These are phyloP conservation scores for Mormyrops boulengeri DNA, from an alignment of 2,797 vertebrate genomes.

Conservation along the genomic window DNA sequence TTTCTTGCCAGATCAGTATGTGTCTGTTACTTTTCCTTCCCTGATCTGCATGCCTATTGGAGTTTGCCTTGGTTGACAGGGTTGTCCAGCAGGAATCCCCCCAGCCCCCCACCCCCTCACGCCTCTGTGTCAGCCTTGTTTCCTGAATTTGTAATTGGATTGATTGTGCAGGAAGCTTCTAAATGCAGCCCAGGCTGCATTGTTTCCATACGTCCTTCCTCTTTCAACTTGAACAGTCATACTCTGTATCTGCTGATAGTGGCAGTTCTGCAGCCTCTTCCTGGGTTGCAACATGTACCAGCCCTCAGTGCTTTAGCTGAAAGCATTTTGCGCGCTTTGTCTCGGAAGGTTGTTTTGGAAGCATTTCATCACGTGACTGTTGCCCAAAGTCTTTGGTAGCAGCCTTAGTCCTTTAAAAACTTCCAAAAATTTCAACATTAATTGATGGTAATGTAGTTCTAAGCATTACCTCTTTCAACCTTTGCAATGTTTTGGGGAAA, in stretches of 20 bases:
- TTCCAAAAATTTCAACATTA: neutral
- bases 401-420: neutral
- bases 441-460: neutral
- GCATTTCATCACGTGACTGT: neutral
- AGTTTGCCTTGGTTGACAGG: neutral
- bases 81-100: neutral
- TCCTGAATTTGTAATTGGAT: neutral
- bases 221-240: neutral
- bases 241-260: neutral
- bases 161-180: neutral
- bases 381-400: neutral
- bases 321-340: no score
- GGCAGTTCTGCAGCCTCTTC: neutral
- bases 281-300: neutral
- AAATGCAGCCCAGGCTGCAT: neutral
- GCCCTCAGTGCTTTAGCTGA: neutral
- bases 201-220: neutral
- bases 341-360: no score
- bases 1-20: neutral
- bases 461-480: neutral
- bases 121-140: neutral
- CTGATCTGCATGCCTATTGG: neutral
- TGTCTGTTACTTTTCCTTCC: neutral
- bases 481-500: neutral
- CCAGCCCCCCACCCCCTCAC: neutral